Conservation (phyloP, 2,888 invertebrate species). For the Fragum sueziense region DNA sequence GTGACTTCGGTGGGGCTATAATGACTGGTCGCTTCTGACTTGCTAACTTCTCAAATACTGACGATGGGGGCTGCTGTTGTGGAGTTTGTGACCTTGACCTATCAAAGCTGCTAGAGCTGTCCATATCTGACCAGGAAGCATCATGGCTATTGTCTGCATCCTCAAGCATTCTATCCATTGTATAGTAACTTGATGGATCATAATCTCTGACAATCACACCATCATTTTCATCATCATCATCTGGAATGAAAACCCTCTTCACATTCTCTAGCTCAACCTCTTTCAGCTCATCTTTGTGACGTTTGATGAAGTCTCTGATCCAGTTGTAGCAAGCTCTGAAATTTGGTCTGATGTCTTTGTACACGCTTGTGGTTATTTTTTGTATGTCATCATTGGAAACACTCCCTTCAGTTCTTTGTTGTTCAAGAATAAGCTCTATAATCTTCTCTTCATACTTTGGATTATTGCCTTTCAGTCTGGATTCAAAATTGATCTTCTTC, state of each 20-base stretch:
- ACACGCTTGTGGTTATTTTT: conserved; percentile 50
- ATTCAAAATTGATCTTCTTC: conserved; percentile 50
- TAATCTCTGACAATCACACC: conserved; percentile 46
- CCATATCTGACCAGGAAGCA: conserved; percentile 50
- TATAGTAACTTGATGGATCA: conserved; percentile 39
- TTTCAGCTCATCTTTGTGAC: conserved; percentile 44
- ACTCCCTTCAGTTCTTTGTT: conserved; percentile 56
- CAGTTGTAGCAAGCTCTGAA: conserved; percentile 60
- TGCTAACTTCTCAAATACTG: conserved; percentile 17
- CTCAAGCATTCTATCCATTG: conserved; percentile 20
- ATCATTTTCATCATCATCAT: conserved; percentile 49
- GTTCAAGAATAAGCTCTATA: conserved; percentile 44
- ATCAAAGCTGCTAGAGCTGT: conserved; percentile 35
- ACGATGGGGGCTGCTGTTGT: conserved; percentile 1
- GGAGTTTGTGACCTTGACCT: conserved; percentile 32
- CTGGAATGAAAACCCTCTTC: conserved; percentile 57
- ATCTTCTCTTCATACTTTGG: conserved; percentile 57
- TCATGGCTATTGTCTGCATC: conserved; percentile 36
- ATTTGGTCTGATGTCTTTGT: conserved; percentile 57
- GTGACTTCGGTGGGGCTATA: conserved; percentile 50
- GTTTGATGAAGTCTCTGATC: conserved; percentile 57
- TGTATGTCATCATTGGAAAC: conserved; percentile 60
- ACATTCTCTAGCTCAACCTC: conserved; percentile 60
- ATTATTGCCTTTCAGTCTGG: conserved; percentile 55
- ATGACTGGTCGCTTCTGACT: conserved; percentile 55